Base-by-base conservation (phyloP, 2,888 invertebrate species). In the Microchrysa polita region DNA sequence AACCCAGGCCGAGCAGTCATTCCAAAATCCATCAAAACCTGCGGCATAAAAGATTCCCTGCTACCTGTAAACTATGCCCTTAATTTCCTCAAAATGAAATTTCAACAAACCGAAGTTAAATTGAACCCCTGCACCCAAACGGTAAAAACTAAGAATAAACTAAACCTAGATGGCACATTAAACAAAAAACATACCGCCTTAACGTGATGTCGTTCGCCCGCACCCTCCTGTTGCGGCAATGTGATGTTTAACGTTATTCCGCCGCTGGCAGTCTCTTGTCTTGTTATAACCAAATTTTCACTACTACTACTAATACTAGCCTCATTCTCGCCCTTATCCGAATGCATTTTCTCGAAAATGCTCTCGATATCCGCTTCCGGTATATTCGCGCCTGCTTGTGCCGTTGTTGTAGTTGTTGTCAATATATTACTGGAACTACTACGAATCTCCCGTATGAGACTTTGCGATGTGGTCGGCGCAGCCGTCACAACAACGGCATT, bases 291-390 rank as follows among this genome's bases (percentile, higher is more conserved):
- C 76, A 85, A 79, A 77, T 81, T 84, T 69, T 84, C 84, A 65
- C 80, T 78, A 52, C 76, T 77, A 59, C 74, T 77, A 27, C 71
- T 73, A 59, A 69, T 74, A 22, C 23, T 60, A 48, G 72, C 79
- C 40, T 80, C 81, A 63, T 79, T 79, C 73, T 85, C 85, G 5
- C 80, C 79, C 76, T 85, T 85, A 72, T 85, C 85, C 63, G 85
- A 85, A 78, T 85, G 85, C 79, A 85, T 81, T 77, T 86, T 86
- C 76, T 85, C 86, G 65, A 85, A 86, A 75, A 86, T 83, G 77
- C 85, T 85, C 76, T 85, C 85, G 77, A 85, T 83, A 74, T 85
- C 85, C 12, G 83, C 82, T 71, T 85, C 84, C 0, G 79, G 79
- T 72, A 81, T 80, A 42, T 79, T 77, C 63, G 76, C n/a, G 12